These are phyloP conservation scores for Nanorana parkeri DNA, from an alignment of 2,113 vertebrate species.

Conservation along the genomic window DNA sequence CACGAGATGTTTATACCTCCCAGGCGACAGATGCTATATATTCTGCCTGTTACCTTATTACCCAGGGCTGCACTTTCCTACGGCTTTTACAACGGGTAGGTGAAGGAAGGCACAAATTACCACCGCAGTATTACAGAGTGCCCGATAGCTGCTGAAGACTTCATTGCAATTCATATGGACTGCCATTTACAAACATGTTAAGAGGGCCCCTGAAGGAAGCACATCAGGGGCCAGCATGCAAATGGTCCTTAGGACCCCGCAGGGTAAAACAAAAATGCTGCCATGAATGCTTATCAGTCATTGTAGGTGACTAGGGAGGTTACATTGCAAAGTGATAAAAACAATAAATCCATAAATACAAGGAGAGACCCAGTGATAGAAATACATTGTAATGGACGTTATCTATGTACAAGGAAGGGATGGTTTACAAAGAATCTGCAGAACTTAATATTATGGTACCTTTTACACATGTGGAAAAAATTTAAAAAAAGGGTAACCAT, in stretches of 20 bases:
- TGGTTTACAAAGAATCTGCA: too few species aligned
- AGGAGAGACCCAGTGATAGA: too few species aligned
- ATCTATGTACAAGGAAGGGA: too few species aligned
- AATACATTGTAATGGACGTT: too few species aligned
- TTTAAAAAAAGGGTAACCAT: too few species aligned
- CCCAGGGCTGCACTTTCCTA: background rate
- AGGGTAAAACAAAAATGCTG: background rate
- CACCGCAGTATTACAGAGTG: background rate
- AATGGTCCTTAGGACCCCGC: background rate
- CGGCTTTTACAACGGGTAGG: background rate
- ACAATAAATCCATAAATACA: too few species aligned
- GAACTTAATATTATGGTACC: too few species aligned
- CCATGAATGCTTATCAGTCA: background rate
- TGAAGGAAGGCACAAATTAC: constrained; percentile 20
- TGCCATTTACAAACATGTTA: background rate
- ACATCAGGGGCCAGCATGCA: constrained; percentile 21
- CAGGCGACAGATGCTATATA: background rate
- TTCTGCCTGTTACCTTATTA: background rate
- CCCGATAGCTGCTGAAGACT: background rate
- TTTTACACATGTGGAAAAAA: too few species aligned
- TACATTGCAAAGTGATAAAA: too few species aligned
- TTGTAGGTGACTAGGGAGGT: too few species aligned
- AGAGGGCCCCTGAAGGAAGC: constrained; percentile 23
- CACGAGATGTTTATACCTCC: background rate
- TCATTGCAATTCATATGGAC: constrained; percentile 8